Conservation (phyloP, 2,888 invertebrate genomes). For the Euzophera pinguis region DNA sequence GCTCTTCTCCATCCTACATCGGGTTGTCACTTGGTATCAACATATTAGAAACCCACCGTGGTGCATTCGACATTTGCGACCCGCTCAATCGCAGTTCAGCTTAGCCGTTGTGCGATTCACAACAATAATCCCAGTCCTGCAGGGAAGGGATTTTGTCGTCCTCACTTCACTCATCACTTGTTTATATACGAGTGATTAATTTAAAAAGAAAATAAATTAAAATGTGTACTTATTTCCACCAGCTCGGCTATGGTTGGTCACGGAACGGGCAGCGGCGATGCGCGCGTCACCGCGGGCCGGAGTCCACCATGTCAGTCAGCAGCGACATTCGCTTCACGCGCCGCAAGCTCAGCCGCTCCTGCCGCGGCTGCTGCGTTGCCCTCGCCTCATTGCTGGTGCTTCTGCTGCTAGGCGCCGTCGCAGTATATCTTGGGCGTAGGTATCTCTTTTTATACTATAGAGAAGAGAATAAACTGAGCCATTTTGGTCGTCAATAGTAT, state of each 20-base stretch:
- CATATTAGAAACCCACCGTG: no score
- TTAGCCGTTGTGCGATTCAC: no score
- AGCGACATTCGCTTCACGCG: slow-evolving; percentile 94
- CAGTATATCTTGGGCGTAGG: slow-evolving; percentile 82
- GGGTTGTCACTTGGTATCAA: no score
- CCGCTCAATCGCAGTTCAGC: no score
- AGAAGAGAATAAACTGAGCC: not conserved
- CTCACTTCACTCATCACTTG: no score
- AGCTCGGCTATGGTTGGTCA: slow-evolving; percentile 71
- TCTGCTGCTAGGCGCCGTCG: slow-evolving; percentile 81
- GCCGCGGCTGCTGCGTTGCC: slow-evolving; percentile 93
- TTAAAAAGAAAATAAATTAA: no score
- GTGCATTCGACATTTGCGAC: no score
- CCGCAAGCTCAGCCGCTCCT: slow-evolving; percentile 90
- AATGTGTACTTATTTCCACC: slow-evolving; percentile 16
- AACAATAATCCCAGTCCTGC: no score
- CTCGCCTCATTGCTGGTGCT: slow-evolving; percentile 90
- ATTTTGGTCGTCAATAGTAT: no score
- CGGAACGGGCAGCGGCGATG: slow-evolving; percentile 57
- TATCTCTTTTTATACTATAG: slow-evolving; percentile 29
- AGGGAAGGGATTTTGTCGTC: no score
- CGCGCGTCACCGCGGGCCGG: slow-evolving; percentile 77
- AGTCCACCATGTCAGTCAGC: slow-evolving; percentile 91
- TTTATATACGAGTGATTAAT: no score
- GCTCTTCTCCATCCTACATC: no score